A percentile compares a stretch with the other conserved stretches of the same genome.
phyloP scores from a whole-genome alignment of 2,888 invertebrate genomes.

The Auanema freiburgensis region DNA sequence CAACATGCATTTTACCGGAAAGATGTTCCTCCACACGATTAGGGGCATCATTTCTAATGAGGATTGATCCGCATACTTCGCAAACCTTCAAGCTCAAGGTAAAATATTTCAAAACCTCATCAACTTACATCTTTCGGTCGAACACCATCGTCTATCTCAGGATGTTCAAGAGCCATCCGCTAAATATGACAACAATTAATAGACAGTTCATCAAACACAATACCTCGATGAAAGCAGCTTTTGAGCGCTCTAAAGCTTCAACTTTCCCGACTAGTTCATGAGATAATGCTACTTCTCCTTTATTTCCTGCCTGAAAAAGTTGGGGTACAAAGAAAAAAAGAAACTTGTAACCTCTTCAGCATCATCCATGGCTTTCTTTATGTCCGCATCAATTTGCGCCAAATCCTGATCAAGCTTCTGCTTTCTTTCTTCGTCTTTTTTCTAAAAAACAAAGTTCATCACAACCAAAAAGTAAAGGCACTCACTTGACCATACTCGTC shows the following conservation, averaged over 20 bases:
- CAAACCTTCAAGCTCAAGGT: constrained; percentile 74
- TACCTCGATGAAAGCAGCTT: constrained; percentile 6
- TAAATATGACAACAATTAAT: not conserved
- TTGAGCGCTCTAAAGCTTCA: constrained; percentile 12
- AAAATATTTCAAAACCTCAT: not conserved
- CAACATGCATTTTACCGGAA: constrained; percentile 97
- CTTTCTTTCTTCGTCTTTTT: constrained; percentile 39
- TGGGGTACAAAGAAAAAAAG: not conserved
- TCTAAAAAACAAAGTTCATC: constrained; percentile 21
- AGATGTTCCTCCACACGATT: constrained; percentile 96
- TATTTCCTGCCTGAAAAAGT: constrained; percentile 28
- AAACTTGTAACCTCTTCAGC: constrained; percentile 25
- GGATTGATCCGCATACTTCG: constrained; percentile 93
- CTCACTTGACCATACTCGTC: constrained; percentile 31
- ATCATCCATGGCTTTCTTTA: constrained; percentile 18
- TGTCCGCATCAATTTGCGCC: constrained; percentile 26
- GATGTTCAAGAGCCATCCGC: constrained; percentile 7
- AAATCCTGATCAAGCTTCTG: constrained; percentile 26
- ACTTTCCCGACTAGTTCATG: constrained; percentile 30
- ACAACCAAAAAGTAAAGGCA: no score
- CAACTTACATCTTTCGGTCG: constrained; percentile 17
- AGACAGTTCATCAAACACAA: not conserved
- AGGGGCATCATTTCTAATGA: constrained; percentile 98
- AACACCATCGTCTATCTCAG: constrained; percentile 10
- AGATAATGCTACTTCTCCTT: constrained; percentile 29